phyloP scores from a whole-genome alignment of 2,888 invertebrate species.

The Thalpophila matura region DNA sequence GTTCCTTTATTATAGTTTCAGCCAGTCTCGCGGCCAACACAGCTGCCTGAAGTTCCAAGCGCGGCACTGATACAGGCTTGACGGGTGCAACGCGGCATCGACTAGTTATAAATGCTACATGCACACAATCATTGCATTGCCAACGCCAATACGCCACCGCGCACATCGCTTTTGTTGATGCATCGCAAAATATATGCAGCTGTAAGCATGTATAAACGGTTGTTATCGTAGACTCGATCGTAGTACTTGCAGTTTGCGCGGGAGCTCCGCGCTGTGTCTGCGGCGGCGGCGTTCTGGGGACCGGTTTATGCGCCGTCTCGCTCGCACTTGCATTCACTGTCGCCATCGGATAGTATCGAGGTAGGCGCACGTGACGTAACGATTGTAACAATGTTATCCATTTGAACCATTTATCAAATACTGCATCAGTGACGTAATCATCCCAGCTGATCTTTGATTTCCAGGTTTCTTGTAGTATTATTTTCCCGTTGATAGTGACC shows the following conservation, averaged over 20 bases:
- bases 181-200: conserved; percentile 34
- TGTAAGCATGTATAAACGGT: conserved; percentile 12
- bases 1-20: conserved; percentile 12
- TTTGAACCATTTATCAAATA: conserved; percentile 3
- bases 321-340: neutral
- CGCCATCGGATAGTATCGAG: neutral
- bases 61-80: conserved; percentile 34
- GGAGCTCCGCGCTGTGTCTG: too few species aligned
- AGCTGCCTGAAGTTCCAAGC: conserved; percentile 49
- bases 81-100: conserved; percentile 25
- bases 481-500: conserved; percentile 56
- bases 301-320: too few species aligned
- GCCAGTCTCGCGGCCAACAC: conserved; percentile 33
- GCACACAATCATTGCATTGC: neutral
- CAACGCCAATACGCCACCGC: conserved; percentile 42
- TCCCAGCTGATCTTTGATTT: conserved; percentile 42
- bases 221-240: too few species aligned
- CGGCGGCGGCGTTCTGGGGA: too few species aligned
- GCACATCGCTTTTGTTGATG: conserved; percentile 14
- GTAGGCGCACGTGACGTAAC: conserved; percentile 17
- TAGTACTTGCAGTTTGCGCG: too few species aligned
- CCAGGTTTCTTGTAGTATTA: conserved; percentile 57
- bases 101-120: conserved; percentile 1
- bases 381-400: conserved; percentile 40
- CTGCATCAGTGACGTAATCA: conserved; percentile 20